Base-by-base conservation (phyloP, 1,140 invertebrate genomes). In the Diuraphis noxia region DNA sequence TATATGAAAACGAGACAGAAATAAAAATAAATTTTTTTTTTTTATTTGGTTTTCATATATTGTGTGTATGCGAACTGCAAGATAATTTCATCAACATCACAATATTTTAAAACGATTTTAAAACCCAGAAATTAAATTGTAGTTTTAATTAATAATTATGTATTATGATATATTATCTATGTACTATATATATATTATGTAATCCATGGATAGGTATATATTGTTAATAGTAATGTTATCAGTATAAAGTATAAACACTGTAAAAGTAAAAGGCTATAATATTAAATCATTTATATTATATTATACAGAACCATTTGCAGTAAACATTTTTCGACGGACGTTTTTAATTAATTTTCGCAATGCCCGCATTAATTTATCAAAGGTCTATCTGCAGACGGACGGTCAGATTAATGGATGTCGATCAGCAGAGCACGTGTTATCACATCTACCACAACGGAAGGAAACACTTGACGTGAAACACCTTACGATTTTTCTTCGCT, bases 371-470 rank as follows among this genome's bases (percentile, higher is more conserved):
- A 89, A 89, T 89, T 89, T 79, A 89, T 89, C 63, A 89, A 7
- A 25, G 72, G 40, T 40, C 25, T 82, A 52, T 52, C 72, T 90
- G 25, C 43, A 1, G 41, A 43, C 63, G n/a, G n/a, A 63, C 41
- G 72, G 88, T 91, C 77, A 49, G 25, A 91, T 49, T 82, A 82
- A 82, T 91, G 89, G 72, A 25, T 10, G 89, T 91, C 89, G 89
- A 91, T 91, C 89, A 41, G n/a, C 2, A 21, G 10, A 86, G 85
- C 56, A 72, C 56, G 56, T 88, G 87, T 88, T 88, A 88, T 88
- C 87, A 72, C 87, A 88, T 88, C 56, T 38, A 6, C 6, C 0
- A 5, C 38, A 8, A 23, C 19, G 43, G n/a, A 23, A 19, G 43
- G 34, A 85, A 34, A 85, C n/a, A 86, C 84, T 90, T 46, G 40